Evolutionary conservation across 2,113 vertebrate species (phyloP), one percentile per base, ranked within the genome.

Genomic region (Nothobranchius kuhntae): DNA sequence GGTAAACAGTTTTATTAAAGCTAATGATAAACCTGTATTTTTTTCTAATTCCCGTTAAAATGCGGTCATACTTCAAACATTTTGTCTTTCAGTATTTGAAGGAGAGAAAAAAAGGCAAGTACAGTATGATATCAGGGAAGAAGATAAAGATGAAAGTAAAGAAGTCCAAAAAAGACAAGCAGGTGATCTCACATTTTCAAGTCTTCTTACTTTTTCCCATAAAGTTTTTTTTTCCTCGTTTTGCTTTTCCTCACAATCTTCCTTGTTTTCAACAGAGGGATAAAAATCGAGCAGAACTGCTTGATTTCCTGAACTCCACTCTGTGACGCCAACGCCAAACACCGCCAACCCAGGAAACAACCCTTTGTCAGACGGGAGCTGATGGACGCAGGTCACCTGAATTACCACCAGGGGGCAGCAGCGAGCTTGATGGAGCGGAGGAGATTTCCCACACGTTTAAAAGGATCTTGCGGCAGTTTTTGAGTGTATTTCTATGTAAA

Each of bases 71-170:
- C 30, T 6, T 15, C 12, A 14, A 48, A 48, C 1, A 12, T 21
- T 74, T 62, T 82, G 9, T 81, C 62, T 86, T 82, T 62, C 77
- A 97, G 95, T 96, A 93, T 83, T 91, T 98, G 53, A 95, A 95
- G 75, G 95, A 95, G 66, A 93, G 91, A 74, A 94, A 94, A 90
- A 96, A 93, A 70, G 94, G 95, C 65, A 96, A 94, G 81, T 96
- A 94, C 89, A 97, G 95, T 81, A 96, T 95, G 95, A 96, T 98
- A 86, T 95, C 95, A 38, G 95, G 96, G 79, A 96, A 95, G 88
- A 96, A 95, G 88, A 97, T 96, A 48, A 97, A 96, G 83, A 95
- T 98, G 95, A 96, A 94, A 89, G 93, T 97, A 73, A 96, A 96
- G 87, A 96, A 96, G 81, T 94, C 94, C 62, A 96, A 95, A 88